Evolutionary conservation across 2,113 vertebrate species (phyloP), one percentile per base, ranked within the genome.

Genomic region (Plecturocebus donacophilus): DNA sequence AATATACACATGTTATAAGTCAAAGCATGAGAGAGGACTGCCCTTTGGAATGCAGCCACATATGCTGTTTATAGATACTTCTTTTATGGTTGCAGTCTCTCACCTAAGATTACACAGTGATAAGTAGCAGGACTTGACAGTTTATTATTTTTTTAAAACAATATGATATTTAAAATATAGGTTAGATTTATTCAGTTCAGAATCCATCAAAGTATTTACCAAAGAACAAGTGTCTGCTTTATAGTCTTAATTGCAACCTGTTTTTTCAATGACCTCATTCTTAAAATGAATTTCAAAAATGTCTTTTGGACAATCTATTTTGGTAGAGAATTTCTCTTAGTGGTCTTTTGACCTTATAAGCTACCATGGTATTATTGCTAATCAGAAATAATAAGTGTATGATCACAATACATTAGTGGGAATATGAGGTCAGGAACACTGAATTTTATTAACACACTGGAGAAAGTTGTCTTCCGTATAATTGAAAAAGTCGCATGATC

Each of bases 401-500:
- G 66, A 61, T 84, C 84, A 30, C 40, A 49, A 9, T 23, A 75
- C 32, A 66, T 95, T 92, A 97, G 10, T 6, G 23, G 49, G 21
- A 76, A 76, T 66, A 66, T 45, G 17, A 97, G 64, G 16, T 23
- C 32, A 25, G 49, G 32, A 73, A 85, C 38, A 64, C 30, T 85
- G 45, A 83, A 86, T 38, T 64, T 66, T 81, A 84, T 73, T 70
- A 93, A 95, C 64, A 90, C 93, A 17, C 71, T 94, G 32, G 77
- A 95, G 40, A 32, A 56, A 38, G 40, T 79, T 84, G 71, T n/a
- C 12, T 56, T 84, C 64, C 85, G 11, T 40, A 5, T 64, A 56
- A 42, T 5, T 38, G n/a, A 40, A 56, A 94, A 92, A 94, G 71
- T 45, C 80, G 40, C 49, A 27, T 30, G 21, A 11, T 23, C 0